Evolutionary conservation across 1,140 invertebrate species (phyloP).

Genomic region (Habropoda laboriosa): DNA sequence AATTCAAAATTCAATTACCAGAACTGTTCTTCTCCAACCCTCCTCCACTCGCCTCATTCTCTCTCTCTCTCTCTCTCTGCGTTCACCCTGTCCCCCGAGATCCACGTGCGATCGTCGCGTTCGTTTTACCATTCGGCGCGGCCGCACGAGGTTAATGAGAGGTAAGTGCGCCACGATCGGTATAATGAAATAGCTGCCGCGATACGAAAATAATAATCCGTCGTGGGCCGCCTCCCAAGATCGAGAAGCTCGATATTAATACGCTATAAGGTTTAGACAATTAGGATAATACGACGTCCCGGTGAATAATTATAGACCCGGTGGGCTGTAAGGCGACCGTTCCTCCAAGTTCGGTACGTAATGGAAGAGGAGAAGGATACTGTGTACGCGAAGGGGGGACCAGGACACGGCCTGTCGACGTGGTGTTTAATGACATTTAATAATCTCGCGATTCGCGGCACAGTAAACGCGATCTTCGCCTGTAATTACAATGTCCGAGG

Average conservation of each 20-base stretch:
- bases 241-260: constrained; percentile 32
- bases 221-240: constrained; percentile 1
- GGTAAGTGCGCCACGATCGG: constrained; percentile 34
- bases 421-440: constrained; percentile 36
- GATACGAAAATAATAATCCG: constrained; percentile 43
- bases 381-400: not conserved
- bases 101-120: not conserved
- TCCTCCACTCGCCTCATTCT: too few species aligned
- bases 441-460: constrained; percentile 28
- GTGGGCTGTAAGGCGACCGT: too few species aligned
- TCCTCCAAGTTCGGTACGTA: not conserved
- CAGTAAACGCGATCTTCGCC: constrained; percentile 9
- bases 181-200: constrained; percentile 39
- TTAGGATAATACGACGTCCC: constrained; percentile 34
- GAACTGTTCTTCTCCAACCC: not conserved
- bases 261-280: constrained; percentile 33
- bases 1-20: constrained; percentile 53
- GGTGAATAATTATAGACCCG: constrained; percentile 24
- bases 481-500: constrained; percentile 19
- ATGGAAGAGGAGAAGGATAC: not conserved
- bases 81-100: not conserved
- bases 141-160: constrained; percentile 46
- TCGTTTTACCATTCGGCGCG: constrained; percentile 24
- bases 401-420: constrained; percentile 3
- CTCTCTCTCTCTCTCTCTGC: not conserved